Evolutionary conservation across 2,888 invertebrate species (phyloP), one percentile per base, ranked within the genome.

Genomic region (Parnassius orleans): DNA sequence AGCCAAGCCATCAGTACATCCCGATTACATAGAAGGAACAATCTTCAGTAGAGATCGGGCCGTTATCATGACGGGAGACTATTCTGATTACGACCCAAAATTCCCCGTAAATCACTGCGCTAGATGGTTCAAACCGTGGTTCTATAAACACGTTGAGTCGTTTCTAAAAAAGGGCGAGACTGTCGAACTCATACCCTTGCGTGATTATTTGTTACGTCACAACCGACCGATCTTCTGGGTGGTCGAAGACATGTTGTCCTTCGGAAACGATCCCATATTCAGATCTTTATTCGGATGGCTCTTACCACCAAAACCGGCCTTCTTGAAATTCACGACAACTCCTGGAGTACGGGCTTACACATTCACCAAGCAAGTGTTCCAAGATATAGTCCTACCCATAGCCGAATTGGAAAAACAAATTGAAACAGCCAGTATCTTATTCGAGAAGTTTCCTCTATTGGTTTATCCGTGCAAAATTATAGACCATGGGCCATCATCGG

Each of bases 151-250:
- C 68, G 93, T 93, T 0, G 93, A 95, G 71, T 81, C 82, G 0
- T 94, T 94, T 71, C 75, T 94, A 7, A 63, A 71, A 1, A 92
- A 87, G 63, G 93, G 93, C 3, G 89, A 92, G 70, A 82, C 87
- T 10, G 93, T 92, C 12, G 93, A 94, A 71, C 84, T 94, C 63
- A 93, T 95, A 60, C 95, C 95, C 0, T 69, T 95, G 19, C 80
- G 92, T 65, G 94, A 95, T 66, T 95, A 95, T 73, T 79, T 95
- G 14, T 74, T 95, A 0, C 83, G 95, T 33, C 95, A 95, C 74
- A 94, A 94, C 72, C 83, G 95, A 69, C 92, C 95, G 2, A 95
- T 95, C 60, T 95, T 95, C 77, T 95, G 95, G 95, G 95, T 95
- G 0, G 93, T 95, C 0, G 95, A 95, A 81, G 93, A 93, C 19